Conservation (phyloP, 2,113 vertebrate genomes). For the Psammodynastes pulverulentus region DNA sequence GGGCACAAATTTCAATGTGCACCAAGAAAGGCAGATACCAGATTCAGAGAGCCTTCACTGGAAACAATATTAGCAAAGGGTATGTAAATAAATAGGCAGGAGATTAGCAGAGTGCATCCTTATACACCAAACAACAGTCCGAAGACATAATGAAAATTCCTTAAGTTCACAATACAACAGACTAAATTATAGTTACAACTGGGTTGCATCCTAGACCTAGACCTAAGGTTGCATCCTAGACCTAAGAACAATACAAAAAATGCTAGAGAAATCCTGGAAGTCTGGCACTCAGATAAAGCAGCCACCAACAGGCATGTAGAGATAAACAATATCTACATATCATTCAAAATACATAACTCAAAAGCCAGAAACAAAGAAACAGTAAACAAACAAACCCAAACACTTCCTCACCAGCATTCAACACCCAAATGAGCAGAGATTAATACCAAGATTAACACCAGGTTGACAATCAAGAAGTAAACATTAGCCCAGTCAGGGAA, state of each 20-base stretch:
- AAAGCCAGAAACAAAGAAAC: no score
- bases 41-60: not conserved
- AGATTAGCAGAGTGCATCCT: not conserved
- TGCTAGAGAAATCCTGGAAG: not conserved
- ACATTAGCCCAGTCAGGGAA: not conserved
- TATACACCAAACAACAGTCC: not conserved
- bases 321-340: not conserved
- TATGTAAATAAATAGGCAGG: not conserved
- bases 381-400: no score
- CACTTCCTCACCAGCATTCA: not conserved
- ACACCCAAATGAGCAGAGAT: not conserved
- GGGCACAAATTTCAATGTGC: not conserved
- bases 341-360: not conserved
- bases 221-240: no score
- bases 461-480: not conserved
- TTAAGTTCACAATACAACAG: not conserved
- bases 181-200: not conserved
- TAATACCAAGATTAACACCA: not conserved
- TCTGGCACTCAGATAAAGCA: not conserved
- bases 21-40: not conserved
- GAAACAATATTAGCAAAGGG: not conserved
- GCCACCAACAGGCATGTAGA: not conserved
- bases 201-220: not conserved
- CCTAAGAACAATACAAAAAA: not conserved
- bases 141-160: not conserved